Base-by-base conservation (phyloP, 2,113 vertebrate species). In the Seriola quinqueradiata region DNA sequence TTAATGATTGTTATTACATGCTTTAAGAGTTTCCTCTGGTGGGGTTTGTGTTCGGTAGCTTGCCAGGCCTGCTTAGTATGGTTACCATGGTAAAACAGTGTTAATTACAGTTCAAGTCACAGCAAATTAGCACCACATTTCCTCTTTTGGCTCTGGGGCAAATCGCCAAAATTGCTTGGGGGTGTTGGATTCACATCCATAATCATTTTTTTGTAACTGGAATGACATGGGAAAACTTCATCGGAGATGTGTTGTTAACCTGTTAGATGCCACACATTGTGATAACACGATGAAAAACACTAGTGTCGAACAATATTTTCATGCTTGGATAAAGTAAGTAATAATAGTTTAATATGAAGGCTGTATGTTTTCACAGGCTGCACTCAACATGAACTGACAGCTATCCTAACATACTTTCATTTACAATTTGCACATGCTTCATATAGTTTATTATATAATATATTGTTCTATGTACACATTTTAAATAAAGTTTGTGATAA, bases 401-500 rank as follows among this genome's bases (percentile, higher is more conserved):
- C 23, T 34, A 8, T 6, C 36, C 54, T 32, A 46, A 82, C 21
- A 58, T 57, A n/a, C 32, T 74, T 64, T 72, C 61, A 66, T 83
- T 88, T 67, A 84, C 61, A 83, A 32, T 88, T 90, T 93, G 88
- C 89, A 94, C 88, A 92, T 80, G 77, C 65, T 86, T 86, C 84
- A 63, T 85, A 89, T 77, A 83, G 61, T 59, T 75, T 72, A 70
- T 76, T 79, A 79, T 92, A 75, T 90, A 82, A 87, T 85, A 89
- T 92, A 87, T 87, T 89, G 75, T 69, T 81, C 58, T 90, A 54
- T 83, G 85, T 93, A 89, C 82, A 93, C 88, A 87, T 92, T 94
- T 93, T 92, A 83, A 94, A 94, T 94, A 95, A 95, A 94, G 81
- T 70, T 86, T 92, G 81, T 87, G 46, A 81, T 82, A 71, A 84